These are phyloP conservation scores for Erpobdella octoculata DNA, from an alignment of 2,888 invertebrate species.

Conservation along the genomic window DNA sequence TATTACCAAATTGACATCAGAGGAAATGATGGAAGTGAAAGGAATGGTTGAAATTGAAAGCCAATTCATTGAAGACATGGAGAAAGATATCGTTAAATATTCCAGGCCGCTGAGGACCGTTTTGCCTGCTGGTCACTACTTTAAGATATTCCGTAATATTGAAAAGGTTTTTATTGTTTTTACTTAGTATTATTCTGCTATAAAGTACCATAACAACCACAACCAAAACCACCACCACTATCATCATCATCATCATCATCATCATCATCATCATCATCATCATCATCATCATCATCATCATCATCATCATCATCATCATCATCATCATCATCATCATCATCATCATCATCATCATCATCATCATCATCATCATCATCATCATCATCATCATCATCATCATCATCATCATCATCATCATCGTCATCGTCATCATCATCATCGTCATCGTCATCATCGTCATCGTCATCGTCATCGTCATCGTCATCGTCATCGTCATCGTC, in stretches of 20 bases:
- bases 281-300: conserved; percentile 7
- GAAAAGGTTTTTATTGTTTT: too few relatives aligned
- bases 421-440: conserved; percentile 7
- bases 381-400: conserved; percentile 1
- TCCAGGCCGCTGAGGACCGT: too few relatives aligned
- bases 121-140: too few relatives aligned
- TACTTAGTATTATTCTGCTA: too few relatives aligned
- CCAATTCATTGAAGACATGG: too few relatives aligned
- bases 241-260: neutral
- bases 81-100: too few relatives aligned
- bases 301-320: conserved; percentile 8
- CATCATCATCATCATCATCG: conserved; percentile 6
- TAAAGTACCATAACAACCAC: too few relatives aligned
- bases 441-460: neutral
- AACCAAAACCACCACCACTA: too few relatives aligned
- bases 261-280: conserved; percentile 3
- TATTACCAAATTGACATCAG: too few relatives aligned
- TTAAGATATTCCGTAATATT: too few relatives aligned
- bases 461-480: neutral
- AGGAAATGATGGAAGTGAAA: too few relatives aligned
- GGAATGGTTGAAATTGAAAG: too few relatives aligned
- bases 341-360: neutral
- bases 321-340: conserved; percentile 9
- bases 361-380: conserved; percentile 3
- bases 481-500: neutral